Percentiles rank a stretch among this genome's conserved stretches.
These are phyloP conservation scores for Tridacna crocea DNA, from an alignment of 2,888 invertebrate genomes.

Conservation along the genomic window DNA sequence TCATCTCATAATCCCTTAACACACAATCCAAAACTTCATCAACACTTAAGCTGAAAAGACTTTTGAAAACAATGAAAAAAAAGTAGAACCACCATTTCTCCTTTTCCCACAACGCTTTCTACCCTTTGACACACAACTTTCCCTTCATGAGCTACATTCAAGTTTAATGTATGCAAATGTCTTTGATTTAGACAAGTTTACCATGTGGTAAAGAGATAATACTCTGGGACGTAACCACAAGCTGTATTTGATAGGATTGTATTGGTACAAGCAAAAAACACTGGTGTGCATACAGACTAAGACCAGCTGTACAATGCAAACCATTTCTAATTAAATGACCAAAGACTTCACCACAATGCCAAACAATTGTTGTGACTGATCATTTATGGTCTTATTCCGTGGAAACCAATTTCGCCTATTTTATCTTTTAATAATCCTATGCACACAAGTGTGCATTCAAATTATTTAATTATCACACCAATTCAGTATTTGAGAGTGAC, in stretches of 20 bases:
- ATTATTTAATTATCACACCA: slow-evolving; percentile 20
- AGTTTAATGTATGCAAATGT: background rate
- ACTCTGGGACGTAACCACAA: too few species aligned
- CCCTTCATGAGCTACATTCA: background rate
- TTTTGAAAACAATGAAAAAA: too few species aligned
- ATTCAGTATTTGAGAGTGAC: slow-evolving; percentile 6
- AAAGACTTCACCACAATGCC: background rate
- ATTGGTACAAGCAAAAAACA: too few species aligned
- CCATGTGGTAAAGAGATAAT: background rate
- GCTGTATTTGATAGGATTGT: too few species aligned
- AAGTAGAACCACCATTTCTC: too few species aligned
- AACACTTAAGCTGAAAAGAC: too few species aligned
- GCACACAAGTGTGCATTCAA: slow-evolving; percentile 26
- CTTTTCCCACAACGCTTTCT: too few species aligned
- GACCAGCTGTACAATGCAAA: background rate
- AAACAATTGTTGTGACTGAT: background rate
- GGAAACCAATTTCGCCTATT: background rate
- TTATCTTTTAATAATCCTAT: slow-evolving; percentile 10
- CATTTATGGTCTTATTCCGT: background rate
- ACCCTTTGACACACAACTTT: background rate
- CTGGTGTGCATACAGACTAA: background rate
- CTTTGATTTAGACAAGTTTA: background rate
- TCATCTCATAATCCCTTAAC: too few species aligned
- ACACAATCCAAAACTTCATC: too few species aligned
- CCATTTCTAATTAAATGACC: background rate